Evolutionary conservation across 2,113 vertebrate genomes (phyloP).

Genomic region (Australoheros scitulus): DNA sequence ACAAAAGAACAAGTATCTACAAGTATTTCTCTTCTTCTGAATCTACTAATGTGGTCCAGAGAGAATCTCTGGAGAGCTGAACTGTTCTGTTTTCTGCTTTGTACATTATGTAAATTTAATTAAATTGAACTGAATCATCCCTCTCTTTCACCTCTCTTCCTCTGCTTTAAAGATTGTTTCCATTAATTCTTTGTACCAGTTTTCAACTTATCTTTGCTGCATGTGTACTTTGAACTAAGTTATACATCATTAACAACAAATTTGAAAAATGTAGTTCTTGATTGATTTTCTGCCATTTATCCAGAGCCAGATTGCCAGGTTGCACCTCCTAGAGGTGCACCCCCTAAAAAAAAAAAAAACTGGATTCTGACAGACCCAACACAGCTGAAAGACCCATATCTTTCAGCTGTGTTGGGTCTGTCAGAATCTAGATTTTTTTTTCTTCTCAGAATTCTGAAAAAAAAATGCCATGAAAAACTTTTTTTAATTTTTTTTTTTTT

Average conservation of each 20-base stretch:
- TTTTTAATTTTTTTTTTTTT: too few relatives aligned
- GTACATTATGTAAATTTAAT: too few relatives aligned
- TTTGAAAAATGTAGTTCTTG: too few relatives aligned
- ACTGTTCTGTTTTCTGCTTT: too few relatives aligned
- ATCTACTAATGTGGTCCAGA: background rate
- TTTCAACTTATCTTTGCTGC: background rate
- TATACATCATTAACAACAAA: background rate
- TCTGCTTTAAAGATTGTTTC: background rate
- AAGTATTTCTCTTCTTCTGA: too few relatives aligned
- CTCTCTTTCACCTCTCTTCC: background rate
- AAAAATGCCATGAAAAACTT: too few relatives aligned
- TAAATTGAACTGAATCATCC: background rate
- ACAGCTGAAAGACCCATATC: background rate
- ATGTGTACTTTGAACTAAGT: background rate
- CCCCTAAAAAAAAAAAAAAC: too few relatives aligned
- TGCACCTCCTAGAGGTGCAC: too few relatives aligned
- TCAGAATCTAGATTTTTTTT: background rate
- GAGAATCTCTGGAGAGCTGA: too few relatives aligned
- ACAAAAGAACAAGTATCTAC: too few relatives aligned
- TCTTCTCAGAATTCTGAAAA: background rate
- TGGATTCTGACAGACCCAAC: too few relatives aligned
- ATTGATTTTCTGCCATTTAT: background rate
- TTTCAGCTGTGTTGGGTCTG: accelerated
- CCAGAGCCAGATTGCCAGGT: background rate
- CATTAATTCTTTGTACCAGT: too few relatives aligned